phyloP scores from a whole-genome alignment of 1,140 invertebrate genomes.

The Trichogramma pretiosum region DNA sequence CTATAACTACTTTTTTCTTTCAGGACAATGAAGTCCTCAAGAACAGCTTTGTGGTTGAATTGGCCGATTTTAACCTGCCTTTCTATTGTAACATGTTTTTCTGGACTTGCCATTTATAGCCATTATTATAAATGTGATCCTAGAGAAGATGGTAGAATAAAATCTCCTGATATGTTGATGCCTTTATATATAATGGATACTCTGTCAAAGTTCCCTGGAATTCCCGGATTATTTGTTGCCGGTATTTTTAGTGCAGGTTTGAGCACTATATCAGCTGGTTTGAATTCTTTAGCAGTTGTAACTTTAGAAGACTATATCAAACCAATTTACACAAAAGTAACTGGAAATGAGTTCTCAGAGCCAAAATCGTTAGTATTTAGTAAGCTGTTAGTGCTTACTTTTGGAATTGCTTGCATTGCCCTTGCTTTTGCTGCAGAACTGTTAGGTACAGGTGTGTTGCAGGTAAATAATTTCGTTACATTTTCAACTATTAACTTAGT shows the following conservation, averaged over 20 bases:
- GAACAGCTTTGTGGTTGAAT: constrained; percentile 56
- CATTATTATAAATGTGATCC: constrained; percentile 72
- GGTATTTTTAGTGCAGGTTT: constrained; percentile 75
- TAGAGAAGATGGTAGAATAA: constrained; percentile 46
- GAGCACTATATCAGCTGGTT: constrained; percentile 74
- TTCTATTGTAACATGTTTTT: constrained; percentile 62
- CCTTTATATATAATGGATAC: constrained; percentile 72
- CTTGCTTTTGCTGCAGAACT: constrained; percentile 66
- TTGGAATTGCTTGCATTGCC: constrained; percentile 59
- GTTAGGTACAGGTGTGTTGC: constrained; percentile 62
- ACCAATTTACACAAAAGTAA: constrained; percentile 25
- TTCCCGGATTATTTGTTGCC: constrained; percentile 74
- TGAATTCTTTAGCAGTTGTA: constrained; percentile 81
- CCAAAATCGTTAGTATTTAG: constrained; percentile 39
- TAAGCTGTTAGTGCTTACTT: constrained; percentile 58
- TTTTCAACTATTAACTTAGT: constrained; percentile 1
- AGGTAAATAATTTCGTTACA: constrained; percentile 20
- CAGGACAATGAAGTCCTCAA: constrained; percentile 53
- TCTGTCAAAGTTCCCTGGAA: constrained; percentile 56
- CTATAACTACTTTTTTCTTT: constrained; percentile 13
- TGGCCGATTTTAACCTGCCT: constrained; percentile 61
- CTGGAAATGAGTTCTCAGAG: constrained; percentile 23
- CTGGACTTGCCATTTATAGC: constrained; percentile 70
- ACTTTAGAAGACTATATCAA: constrained; percentile 76
- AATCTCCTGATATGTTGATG: constrained; percentile 54